Conservation (phyloP, 2,888 invertebrate species). For the Hyposoter dolosus region DNA sequence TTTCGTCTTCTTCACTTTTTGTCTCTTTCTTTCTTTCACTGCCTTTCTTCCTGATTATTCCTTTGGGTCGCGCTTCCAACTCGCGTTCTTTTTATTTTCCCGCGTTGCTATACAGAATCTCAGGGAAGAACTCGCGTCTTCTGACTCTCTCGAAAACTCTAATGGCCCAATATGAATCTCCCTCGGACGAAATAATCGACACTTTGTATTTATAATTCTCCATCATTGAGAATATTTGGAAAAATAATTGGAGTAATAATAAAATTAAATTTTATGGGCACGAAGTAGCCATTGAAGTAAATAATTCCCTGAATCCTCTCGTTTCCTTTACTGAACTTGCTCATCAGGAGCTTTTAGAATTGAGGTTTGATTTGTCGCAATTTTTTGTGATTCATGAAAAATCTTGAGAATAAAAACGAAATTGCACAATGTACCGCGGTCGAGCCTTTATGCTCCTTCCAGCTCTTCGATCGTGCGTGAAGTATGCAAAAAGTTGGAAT, state of each 20-base stretch:
- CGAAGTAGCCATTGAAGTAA: background rate
- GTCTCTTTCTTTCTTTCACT: background rate
- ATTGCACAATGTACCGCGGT: background rate
- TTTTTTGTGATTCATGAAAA: background rate
- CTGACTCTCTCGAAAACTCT: background rate
- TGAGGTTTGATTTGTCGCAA: background rate
- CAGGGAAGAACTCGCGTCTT: slow-evolving; percentile 10
- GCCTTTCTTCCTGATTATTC: slow-evolving; percentile 40
- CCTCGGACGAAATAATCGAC: slow-evolving; percentile 7
- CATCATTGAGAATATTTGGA: background rate
- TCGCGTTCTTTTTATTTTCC: slow-evolving; percentile 3
- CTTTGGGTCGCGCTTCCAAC: slow-evolving; percentile 4
- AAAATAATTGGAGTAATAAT: background rate
- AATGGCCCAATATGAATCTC: slow-evolving; percentile 34
- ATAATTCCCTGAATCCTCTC: background rate
- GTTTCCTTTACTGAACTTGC: too few relatives aligned
- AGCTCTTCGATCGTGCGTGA: background rate
- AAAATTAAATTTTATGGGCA: background rate
- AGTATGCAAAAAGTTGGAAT: background rate
- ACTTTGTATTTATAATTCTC: slow-evolving; percentile 8
- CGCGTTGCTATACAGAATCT: background rate
- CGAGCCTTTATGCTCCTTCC: background rate
- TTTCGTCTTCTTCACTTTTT: slow-evolving; percentile 44
- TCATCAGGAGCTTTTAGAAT: background rate
- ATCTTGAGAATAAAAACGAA: background rate